Evolutionary conservation across 2,888 invertebrate genomes (phyloP).

Genomic region (Timema podura): DNA sequence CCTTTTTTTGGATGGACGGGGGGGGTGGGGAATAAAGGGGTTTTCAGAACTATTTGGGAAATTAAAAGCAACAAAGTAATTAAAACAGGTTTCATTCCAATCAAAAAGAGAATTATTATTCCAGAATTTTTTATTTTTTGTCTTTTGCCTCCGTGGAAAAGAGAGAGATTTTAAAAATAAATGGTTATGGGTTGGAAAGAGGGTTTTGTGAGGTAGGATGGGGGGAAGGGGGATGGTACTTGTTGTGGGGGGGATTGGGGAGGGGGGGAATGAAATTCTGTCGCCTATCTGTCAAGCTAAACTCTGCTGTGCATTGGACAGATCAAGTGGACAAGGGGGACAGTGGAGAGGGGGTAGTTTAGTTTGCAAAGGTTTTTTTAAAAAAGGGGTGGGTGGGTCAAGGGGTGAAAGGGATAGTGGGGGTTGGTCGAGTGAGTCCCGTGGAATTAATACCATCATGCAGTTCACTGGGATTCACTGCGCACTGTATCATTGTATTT

Average conservation of each 20-base stretch:
- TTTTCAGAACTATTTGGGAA: too few relatives aligned
- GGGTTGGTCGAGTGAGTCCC: constrained; percentile 15
- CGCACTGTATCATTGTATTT: constrained; percentile 26
- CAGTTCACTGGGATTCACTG: constrained; percentile 14
- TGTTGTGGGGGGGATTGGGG: neutral
- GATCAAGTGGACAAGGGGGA: neutral
- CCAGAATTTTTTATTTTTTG: constrained; percentile 6
- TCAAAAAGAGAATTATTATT: constrained; percentile 8
- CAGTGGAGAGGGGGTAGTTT: neutral
- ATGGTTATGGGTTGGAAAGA: constrained; percentile 9
- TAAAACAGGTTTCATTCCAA: constrained; percentile 3
- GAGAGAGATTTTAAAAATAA: constrained; percentile 3
- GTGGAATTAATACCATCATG: constrained; percentile 16
- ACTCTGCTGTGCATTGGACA: constrained; percentile 11
- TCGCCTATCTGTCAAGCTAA: constrained; percentile 15
- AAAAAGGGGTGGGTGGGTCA: neutral
- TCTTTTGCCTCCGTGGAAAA: too few relatives aligned
- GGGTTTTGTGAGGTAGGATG: neutral
- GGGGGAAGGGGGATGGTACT: constrained; percentile 1
- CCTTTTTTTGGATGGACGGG: too few relatives aligned
- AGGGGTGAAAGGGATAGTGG: neutral
- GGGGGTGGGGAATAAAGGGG: too few relatives aligned
- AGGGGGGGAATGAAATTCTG: constrained; percentile 13
- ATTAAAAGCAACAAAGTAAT: constrained; percentile 12
- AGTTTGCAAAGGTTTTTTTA: neutral